Evolutionary conservation across 2,888 invertebrate species (phyloP), one percentile per base, ranked within the genome.

Genomic region (Allygus modestus): DNA sequence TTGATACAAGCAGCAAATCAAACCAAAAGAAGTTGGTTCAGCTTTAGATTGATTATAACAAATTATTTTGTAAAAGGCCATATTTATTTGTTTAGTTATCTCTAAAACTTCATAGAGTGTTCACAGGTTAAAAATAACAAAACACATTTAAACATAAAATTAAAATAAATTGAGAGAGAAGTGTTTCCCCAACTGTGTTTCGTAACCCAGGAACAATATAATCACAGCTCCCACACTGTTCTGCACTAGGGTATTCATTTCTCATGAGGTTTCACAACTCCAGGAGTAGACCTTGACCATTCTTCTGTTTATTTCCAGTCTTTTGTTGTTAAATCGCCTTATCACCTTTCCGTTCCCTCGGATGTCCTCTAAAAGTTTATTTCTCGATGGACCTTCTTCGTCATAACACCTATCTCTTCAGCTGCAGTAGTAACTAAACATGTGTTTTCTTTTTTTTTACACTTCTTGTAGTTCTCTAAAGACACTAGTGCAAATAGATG

Each of bases 251-350:
- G 20, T 65, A 65, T 26, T 31, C 17, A 28, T 65, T 65, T 65
- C 65, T 17, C 65, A 65, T 15, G 17, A 12, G 2, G 31, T 65
- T 65, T 28, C 65, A 65, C 28, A 28, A 65, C 65, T 65, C 28
- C 65, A 65, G 31, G 5, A 9, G 0, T 65, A 28, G 65, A 65
- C 65, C 65, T 65, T 65, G 65, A 65, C 65, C 65, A 15, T 65
- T 58, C 58, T 23, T 58, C 5, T 58, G 65, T 65, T 65, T 65
- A 65, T 65, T 65, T 65, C 65, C 65, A 65, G 65, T 20, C 65
- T 65, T 65, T 65, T 65, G 65, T 65, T 65, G 65, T 65, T 9
- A 0, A 20, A 58, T 65, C 15, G 17, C 15, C 65, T 65, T 65
- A 65, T 65, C 65, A 65, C 1, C 26, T 28, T 31, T 4, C 58